A percentile compares a stretch with the other conserved stretches of the same genome.
Evolutionary conservation across 2,113 vertebrate genomes (phyloP).

Genomic region (Sisor rabdophorus): DNA sequence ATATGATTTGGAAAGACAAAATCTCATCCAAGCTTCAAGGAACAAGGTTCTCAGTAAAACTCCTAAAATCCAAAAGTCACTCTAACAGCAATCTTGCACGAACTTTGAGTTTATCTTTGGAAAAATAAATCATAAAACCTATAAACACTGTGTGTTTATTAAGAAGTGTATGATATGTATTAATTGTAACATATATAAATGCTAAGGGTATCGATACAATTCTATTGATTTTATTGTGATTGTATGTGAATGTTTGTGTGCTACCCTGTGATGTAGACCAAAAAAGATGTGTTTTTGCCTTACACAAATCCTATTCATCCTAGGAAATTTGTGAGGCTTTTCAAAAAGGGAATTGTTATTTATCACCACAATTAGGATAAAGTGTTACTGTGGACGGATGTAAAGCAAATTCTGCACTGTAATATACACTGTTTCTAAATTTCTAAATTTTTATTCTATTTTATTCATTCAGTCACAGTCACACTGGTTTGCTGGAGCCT

Average conservation of each 20-base stretch:
- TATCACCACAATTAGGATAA: background rate
- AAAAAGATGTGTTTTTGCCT: background rate
- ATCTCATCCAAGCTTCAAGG: background rate
- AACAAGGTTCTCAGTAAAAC: background rate
- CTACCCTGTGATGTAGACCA: background rate
- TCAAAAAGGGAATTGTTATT: background rate
- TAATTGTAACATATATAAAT: no score
- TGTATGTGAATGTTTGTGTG: background rate
- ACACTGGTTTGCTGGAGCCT: no score
- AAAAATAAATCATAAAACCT: no score
- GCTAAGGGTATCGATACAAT: no score
- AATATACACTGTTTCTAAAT: background rate
- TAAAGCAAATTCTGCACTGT: background rate
- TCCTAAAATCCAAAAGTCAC: background rate
- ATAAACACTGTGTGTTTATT: no score
- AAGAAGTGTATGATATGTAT: no score
- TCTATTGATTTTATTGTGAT: background rate
- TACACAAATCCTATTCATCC: background rate
- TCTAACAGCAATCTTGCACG: background rate
- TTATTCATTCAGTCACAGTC: no score
- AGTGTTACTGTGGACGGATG: background rate
- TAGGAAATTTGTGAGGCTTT: no score
- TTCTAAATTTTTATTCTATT: no score
- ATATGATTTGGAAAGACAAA: background rate
- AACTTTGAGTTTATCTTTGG: no score